A percentile compares a stretch with the other conserved stretches of the same genome.
Conservation (phyloP, 2,888 invertebrate genomes). For the Rhaphigaster nebulosa region DNA sequence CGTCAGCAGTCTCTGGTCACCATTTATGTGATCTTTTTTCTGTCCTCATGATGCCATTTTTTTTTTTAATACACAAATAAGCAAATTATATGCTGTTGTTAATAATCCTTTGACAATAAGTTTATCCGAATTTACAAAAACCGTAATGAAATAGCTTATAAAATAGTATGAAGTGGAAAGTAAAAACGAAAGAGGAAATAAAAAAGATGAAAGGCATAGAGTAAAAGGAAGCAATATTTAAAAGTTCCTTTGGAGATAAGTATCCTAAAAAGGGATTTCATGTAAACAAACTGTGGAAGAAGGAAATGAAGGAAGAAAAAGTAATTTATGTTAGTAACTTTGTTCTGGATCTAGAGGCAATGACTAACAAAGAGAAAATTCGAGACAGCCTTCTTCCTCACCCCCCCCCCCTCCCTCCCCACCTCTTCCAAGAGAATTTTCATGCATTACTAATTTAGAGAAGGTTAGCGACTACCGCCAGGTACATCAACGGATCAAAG, state of each 20-base stretch:
- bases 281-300: conserved; percentile 51
- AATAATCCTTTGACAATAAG: background rate
- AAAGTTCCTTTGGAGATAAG: conserved; percentile 33
- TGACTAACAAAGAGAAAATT: conserved; percentile 53
- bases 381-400: conserved; percentile 50
- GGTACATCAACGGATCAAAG: conserved; percentile 1
- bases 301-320: conserved; percentile 51
- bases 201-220: background rate
- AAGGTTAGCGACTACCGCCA: conserved; percentile 18
- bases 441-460: conserved; percentile 52
- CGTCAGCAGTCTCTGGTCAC: too few species aligned
- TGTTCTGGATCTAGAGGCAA: background rate
- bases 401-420: background rate
- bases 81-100: too few species aligned
- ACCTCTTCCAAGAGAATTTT: conserved; percentile 18
- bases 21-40: too few species aligned
- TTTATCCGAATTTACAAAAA: background rate
- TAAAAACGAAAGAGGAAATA: background rate
- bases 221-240: conserved; percentile 36
- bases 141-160: background rate
- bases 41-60: too few species aligned
- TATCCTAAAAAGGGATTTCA: conserved; percentile 57
- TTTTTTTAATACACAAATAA: too few species aligned
- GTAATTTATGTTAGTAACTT: conserved; percentile 57
- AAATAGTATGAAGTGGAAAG: background rate